Percentiles rank a stretch among this genome's conserved stretches.
Conservation (phyloP, 2,113 vertebrate species). For the Blennius ocellaris region DNA sequence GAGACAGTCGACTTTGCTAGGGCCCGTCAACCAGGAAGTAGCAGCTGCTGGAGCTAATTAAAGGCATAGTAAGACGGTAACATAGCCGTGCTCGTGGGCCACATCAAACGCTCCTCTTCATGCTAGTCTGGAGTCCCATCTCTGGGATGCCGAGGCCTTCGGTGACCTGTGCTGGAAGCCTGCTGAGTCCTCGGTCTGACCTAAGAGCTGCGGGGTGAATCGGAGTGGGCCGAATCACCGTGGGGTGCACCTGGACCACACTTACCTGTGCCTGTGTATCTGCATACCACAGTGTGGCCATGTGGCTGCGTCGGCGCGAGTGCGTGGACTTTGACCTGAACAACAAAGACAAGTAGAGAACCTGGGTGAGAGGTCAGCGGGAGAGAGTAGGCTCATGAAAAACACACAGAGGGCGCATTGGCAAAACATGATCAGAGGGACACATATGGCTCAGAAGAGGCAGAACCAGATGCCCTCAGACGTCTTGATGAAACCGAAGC, state of each 20-base stretch:
- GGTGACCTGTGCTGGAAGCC: constrained; percentile 76
- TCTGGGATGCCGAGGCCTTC: constrained; percentile 76
- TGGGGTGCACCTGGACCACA: constrained; percentile 74
- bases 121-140: constrained; percentile 80
- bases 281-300: constrained; percentile 70
- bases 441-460: constrained; percentile 69
- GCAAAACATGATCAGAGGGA: constrained; percentile 73
- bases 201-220: constrained; percentile 66
- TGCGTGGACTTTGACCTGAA: constrained; percentile 78
- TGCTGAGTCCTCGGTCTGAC: constrained; percentile 79
- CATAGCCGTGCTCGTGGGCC: constrained; percentile 67
- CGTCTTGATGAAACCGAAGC: constrained; percentile 59
- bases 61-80: constrained; percentile 85
- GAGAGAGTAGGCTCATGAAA: constrained; percentile 68
- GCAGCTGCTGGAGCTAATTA: constrained; percentile 91
- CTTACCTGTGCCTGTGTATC: constrained; percentile 80
- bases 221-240: constrained; percentile 62
- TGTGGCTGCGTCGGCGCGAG: constrained; percentile 63
- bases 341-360: constrained; percentile 77
- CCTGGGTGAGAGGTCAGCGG: constrained; percentile 76
- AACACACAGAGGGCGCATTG: constrained; percentile 72
- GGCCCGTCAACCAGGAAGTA: constrained; percentile 83
- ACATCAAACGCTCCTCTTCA: constrained; percentile 84
- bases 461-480: constrained; percentile 68
- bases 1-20: constrained; percentile 76